Conservation (phyloP, 2,113 vertebrate species). For the Microtus pennsylvanicus region DNA sequence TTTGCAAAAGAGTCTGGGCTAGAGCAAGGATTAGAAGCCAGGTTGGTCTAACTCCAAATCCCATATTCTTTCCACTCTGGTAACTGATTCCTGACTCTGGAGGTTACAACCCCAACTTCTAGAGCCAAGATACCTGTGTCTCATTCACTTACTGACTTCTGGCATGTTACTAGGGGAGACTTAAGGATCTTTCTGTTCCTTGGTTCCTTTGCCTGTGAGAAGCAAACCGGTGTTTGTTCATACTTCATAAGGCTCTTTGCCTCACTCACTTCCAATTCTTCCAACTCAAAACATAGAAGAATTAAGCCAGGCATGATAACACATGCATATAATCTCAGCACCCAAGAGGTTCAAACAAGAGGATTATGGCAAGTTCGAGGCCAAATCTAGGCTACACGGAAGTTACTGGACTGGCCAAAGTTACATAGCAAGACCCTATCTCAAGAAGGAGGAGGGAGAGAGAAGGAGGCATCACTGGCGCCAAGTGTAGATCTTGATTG, state of each 20-base stretch:
- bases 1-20: background rate
- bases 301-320: background rate
- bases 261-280: background rate
- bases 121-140: background rate
- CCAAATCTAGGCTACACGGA: background rate
- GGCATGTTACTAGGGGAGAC: background rate
- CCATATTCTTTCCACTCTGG: background rate
- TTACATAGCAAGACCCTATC: background rate
- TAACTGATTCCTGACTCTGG: background rate
- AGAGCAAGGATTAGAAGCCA: constrained; percentile 11
- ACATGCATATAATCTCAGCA: background rate
- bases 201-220: constrained; percentile 13
- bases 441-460: background rate
- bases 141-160: background rate
- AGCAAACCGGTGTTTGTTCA: background rate
- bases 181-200: background rate
- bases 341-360: background rate
- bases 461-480: background rate
- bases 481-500: background rate
- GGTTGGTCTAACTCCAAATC: background rate
- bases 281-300: constrained; percentile 55
- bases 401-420: background rate
- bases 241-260: background rate
- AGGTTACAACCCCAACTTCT: background rate
- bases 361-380: background rate